Evolutionary conservation across 1,140 invertebrate species (phyloP), one percentile per base, ranked within the genome.

Genomic region (Episyrphus balteatus): DNA sequence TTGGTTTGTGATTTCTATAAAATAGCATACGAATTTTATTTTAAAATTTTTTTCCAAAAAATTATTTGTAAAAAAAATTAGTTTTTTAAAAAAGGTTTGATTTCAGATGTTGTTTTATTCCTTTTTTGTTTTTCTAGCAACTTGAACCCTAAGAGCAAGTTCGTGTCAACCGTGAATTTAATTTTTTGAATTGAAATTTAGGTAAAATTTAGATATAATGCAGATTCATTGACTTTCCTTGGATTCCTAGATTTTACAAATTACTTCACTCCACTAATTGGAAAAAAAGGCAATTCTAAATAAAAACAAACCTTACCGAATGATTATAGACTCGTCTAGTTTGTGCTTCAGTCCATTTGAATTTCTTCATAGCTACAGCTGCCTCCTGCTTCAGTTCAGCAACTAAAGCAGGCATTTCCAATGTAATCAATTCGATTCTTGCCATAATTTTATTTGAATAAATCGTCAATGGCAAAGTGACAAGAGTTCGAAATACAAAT

Each of bases 401-500:
- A 0, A 76, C 75, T 46, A 88, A 68, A 9, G 78, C 75, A 32
- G 80, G 75, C 68, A 92, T 74, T 70, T 92, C 85, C 26, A 76
- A 59, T 40, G 78, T 75, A 14, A 92, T 65, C 55, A 80, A 79
- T 66, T 87, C 78, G 13, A 89, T 69, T 70, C 82, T 84, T 6
- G 83, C 84, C 14, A 82, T 56, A 47, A 87, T 83, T 50, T 79
- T 78, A 56, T 80, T 72, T 71, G 66, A 59, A 42, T 87, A 85
- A 31, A 90, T 56, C 38, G 81, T 75, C 33, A 92, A 56, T 3
- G 89, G 88, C 17, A 92, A 58, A 14, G 86, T 88, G 40, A 90
- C 69, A 13, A 71, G 30, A 12, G 72, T 66, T 57, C 87, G 72
- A 36, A 87, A 59, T 8, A 80, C 46, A 44, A 87, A 57, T 9